Percentiles rank a stretch among this genome's conserved stretches.
These are phyloP conservation scores for Rhodeus uyekii DNA, from an alignment of 2,797 vertebrate genomes.

Conservation along the genomic window DNA sequence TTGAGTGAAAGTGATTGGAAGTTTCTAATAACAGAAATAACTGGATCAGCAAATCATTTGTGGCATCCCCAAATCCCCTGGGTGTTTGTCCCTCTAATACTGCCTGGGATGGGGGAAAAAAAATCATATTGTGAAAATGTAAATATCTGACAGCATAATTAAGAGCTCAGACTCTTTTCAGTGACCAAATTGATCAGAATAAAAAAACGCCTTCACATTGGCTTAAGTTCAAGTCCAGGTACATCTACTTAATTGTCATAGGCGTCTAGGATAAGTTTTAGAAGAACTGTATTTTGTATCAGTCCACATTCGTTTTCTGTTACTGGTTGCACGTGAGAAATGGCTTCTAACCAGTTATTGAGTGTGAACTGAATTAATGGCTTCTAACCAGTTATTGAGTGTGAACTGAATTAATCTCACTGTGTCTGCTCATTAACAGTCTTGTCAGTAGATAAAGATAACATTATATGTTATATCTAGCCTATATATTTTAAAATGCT, in stretches of 20 bases:
- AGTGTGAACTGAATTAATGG: too few species aligned
- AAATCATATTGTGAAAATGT: background rate
- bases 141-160: background rate
- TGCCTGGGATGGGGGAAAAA: slow-evolving; percentile 39
- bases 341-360: background rate
- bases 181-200: background rate
- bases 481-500: background rate
- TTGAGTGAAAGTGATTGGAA: background rate
- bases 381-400: background rate
- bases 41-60: slow-evolving; percentile 1
- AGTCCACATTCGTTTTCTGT: background rate
- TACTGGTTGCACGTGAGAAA: background rate
- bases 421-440: background rate
- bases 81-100: slow-evolving; percentile 4
- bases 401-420: background rate
- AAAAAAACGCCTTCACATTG: background rate
- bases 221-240: background rate
- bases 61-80: background rate
- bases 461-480: too few species aligned
- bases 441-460: background rate
- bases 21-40: background rate
- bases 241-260: background rate
- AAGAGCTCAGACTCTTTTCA: background rate
- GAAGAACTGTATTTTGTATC: background rate
- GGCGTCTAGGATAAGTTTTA: background rate